These are phyloP conservation scores for Nyctibius bracteatus DNA, from an alignment of 2,113 vertebrate species.

Conservation along the genomic window DNA sequence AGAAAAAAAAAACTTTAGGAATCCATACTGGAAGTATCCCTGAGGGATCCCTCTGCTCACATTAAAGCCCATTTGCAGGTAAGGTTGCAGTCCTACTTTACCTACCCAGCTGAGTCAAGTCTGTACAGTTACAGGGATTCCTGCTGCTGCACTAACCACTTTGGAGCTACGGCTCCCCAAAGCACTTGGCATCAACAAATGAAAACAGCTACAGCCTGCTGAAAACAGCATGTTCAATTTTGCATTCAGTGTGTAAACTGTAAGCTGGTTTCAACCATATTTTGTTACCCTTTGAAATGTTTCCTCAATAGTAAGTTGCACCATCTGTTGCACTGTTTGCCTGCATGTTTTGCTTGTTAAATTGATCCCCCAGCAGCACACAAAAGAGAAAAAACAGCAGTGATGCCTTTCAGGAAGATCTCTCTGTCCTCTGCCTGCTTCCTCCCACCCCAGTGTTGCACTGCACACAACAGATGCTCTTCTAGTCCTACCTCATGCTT, in stretches of 20 bases:
- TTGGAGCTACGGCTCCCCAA: conserved; percentile 23
- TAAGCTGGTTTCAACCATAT: conserved; percentile 66
- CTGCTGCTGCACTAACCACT: not conserved
- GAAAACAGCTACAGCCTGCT: conserved; percentile 62
- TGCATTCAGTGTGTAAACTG: conserved; percentile 62
- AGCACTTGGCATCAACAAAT: conserved; percentile 61
- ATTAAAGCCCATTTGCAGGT: not conserved
- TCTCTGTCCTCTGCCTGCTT: not conserved
- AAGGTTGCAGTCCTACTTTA: not conserved
- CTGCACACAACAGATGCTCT: not conserved
- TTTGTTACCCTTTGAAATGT: conserved; percentile 69
- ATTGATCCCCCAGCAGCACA: conserved; percentile 45
- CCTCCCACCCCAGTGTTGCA: not conserved
- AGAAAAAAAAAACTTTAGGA: not conserved
- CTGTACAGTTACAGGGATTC: not conserved
- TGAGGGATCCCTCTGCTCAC: not conserved
- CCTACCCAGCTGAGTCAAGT: not conserved
- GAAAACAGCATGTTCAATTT: conserved; percentile 58
- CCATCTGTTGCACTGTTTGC: conserved; percentile 66
- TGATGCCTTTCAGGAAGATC: conserved; percentile 15
- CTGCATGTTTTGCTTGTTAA: conserved; percentile 62
- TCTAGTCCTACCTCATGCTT: not conserved
- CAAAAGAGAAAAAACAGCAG: conserved; percentile 1
- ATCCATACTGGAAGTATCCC: not conserved
- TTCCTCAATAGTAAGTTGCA: conserved; percentile 66